A percentile compares a stretch with the other conserved stretches of the same genome.
Evolutionary conservation across 2,888 invertebrate species (phyloP).

Genomic region (Ferrisia virgata): DNA sequence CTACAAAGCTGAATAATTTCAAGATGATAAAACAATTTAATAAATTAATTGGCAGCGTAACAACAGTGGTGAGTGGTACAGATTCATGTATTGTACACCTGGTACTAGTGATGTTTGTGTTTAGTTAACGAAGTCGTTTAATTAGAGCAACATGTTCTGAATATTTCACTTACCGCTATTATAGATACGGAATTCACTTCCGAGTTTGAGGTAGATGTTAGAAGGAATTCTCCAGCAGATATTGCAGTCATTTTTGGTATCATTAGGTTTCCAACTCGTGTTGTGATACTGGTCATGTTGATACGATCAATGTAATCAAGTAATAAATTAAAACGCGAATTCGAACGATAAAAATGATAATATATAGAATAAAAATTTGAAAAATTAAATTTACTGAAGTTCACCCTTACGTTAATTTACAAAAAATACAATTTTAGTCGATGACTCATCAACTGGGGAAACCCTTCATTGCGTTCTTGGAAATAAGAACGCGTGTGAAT

Average conservation of each 20-base stretch:
- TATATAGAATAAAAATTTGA: not conserved
- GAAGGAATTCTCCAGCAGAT: not conserved
- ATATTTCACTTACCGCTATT: slow-evolving; percentile 31
- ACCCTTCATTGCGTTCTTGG: slow-evolving; percentile 31
- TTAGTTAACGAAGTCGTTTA: not conserved
- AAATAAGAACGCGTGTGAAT: not conserved
- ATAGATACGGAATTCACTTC: slow-evolving; percentile 34
- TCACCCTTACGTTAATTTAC: not conserved
- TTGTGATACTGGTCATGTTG: slow-evolving; percentile 39
- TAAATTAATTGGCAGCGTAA: not conserved
- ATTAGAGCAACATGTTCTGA: not conserved
- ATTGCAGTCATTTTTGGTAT: slow-evolving; percentile 24
- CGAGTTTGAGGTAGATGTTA: slow-evolving; percentile 1
- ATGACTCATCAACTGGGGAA: slow-evolving; percentile 45
- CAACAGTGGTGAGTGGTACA: not conserved
- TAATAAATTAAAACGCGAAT: not conserved
- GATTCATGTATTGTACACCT: not conserved
- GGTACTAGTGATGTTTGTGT: not conserved
- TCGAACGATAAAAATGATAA: not conserved
- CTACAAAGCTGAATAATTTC: not conserved
- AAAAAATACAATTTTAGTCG: slow-evolving; percentile 3
- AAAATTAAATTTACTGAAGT: not conserved
- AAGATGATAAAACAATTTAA: not conserved
- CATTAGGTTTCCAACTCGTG: slow-evolving; percentile 36
- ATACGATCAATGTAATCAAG: not conserved